These are phyloP conservation scores for Pelmatolapia mariae DNA, from an alignment of 2,113 vertebrate genomes.

Conservation along the genomic window DNA sequence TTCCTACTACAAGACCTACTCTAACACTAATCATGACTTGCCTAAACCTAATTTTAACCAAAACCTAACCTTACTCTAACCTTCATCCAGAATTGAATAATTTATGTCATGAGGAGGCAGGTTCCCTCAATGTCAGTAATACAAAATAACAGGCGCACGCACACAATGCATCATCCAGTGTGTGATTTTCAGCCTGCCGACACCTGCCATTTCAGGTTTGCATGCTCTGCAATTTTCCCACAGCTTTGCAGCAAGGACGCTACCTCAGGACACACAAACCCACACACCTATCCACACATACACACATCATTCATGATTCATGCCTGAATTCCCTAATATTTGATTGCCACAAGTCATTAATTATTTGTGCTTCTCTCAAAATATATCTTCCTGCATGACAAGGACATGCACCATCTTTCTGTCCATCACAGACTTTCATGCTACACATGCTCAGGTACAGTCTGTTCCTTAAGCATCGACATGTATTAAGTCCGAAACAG, in stretches of 20 bases:
- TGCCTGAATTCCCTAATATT: constrained; percentile 11
- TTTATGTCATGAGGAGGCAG: background rate
- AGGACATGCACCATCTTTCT: background rate
- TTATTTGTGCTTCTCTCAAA: constrained; percentile 8
- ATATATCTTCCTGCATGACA: background rate
- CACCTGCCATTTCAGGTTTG: constrained; percentile 40
- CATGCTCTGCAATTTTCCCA: constrained; percentile 13
- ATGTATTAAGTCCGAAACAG: background rate
- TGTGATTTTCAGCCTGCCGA: constrained; percentile 33
- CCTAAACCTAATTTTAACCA: background rate
- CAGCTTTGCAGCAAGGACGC: constrained; percentile 1
- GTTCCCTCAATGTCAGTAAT: background rate
- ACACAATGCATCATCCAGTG: background rate
- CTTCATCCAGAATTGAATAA: background rate
- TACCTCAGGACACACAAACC: background rate
- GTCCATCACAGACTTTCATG: background rate
- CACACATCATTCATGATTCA: background rate
- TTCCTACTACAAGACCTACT: background rate
- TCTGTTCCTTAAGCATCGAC: background rate
- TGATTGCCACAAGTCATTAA: constrained; percentile 14
- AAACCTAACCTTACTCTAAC: background rate
- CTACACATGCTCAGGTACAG: background rate
- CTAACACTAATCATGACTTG: background rate
- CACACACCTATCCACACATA: background rate
- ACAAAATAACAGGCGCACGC: background rate